Evolutionary conservation across 2,888 invertebrate genomes (phyloP), one percentile per base, ranked within the genome.

Genomic region (Brenthis hecate): DNA sequence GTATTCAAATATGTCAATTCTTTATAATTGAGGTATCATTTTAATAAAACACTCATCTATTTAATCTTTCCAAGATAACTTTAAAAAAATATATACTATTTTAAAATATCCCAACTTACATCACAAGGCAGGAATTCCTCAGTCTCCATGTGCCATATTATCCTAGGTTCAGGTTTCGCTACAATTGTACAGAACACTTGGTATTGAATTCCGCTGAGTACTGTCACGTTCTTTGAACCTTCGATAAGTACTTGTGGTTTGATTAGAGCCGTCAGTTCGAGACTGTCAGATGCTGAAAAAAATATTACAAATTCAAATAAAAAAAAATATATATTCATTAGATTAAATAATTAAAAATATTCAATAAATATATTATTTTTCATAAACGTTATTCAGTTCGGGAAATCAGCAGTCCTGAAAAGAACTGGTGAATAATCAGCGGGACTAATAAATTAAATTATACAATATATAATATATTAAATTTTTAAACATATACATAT

Each of bases 81-180:
- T 4, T 13, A 1, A 43, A 56, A 57, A 57, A 43, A 47, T 23
- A 48, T 23, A 28, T 13, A n/a, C n/a, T n/a, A 48, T 23, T 16
- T 43, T 43, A 43, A 43, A 43, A 1, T 11, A 11, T 11, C 11
- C 36, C 36, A 43, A 43, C 86, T 84, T 71, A 90, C 91, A 16
- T 80, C 79, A 72, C 85, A 81, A 50, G 85, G 81, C 4, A 89
- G 75, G 53, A 88, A 84, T 5, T 73, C 74, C n/a, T 86, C 88
- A 1, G 83, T 85, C 66, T 87, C 89, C 56, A 79, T 78, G 36
- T 84, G 87, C 92, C 91, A 92, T 14, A 85, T 23, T 2, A 89
- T 80, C 62, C 84, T 76, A 0, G 91, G 91, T 6, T 63, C 28
- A 0, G 91, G 91, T 53, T 81, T 84, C 28, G 87, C 89, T 0